Base-by-base conservation (phyloP, 2,113 vertebrate genomes). In the Tor tambroides region DNA sequence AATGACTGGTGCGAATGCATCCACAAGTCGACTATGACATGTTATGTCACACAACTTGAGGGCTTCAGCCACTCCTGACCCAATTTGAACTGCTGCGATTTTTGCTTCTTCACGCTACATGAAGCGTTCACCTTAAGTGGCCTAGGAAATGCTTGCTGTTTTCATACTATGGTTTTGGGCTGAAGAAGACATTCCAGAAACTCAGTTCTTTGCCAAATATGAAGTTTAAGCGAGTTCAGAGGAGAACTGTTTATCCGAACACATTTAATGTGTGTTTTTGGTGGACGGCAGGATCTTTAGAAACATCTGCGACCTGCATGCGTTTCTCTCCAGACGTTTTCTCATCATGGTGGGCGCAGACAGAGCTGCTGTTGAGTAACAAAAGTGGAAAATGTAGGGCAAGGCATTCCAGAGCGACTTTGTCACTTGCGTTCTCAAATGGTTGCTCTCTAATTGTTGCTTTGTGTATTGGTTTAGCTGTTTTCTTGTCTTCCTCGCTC, bases 351-450 rank as follows among this genome's bases (percentile, higher is more conserved):
- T n/a, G 19, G 8, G 32, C 4, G 1, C 38, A 74, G 71, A 74
- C 71, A n/a, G 71, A 74, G 9, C 71, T 41, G 35, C 21, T 43
- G 21, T 14, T n/a, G 71, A 74, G 38, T n/a, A 23, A 74, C 71
- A 61, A 71, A 51, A 30, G 32, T 83, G 84, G 87, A 72, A 86
- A 88, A 88, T 82, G 15, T 54, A 6, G 35, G 59, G 51, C 72
- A 86, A 75, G 67, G 49, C 79, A 86, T 86, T 88, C 81, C 79
- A 51, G 41, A 49, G 23, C 56, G 74, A 79, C 56, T 69, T 86
- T 61, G 80, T 38, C 56, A 69, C 41, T 67, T 65, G 19, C 23
- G 32, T 15, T 61, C 12, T 32, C 6, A 43, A 49, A 14, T 76
- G 78, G 12, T n/a, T n/a, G 43, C 28, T 6, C 2, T 41, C 11